Base-by-base conservation (phyloP, 2,888 invertebrate genomes). In the Cheilosia vulpina region DNA sequence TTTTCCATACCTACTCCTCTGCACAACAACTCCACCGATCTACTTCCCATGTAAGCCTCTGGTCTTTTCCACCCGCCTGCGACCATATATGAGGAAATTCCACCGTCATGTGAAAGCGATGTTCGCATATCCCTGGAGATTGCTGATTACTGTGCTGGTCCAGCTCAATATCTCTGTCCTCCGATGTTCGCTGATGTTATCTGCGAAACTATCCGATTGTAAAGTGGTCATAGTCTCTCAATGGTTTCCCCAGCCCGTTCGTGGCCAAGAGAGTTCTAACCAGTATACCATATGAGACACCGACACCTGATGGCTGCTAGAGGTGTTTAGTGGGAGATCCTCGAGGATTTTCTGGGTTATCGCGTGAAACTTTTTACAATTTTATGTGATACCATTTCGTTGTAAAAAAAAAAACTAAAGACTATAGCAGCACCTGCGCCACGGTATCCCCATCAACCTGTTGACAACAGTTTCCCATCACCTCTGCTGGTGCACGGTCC, bases 281-380 rank as follows among this genome's bases (percentile, higher is more conserved):
- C 58, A 21, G 24, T 45, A 38, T 38, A 13, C 38, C 60, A n/a
- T 24, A 19, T 31, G 45, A 19, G 65, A 52, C 17, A 17, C 71
- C 52, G 60, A 13, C 13, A 38, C 65, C 60, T 65, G 58, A 31
- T 47, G 57, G 52, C 50, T 62, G 31, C 57, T n/a, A 43, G 5
- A 57, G 52, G 63, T 65, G 43, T 83, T 73, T 69, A 73, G 65
- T 57, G 24, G 63, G 68, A 73, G 71, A 85, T 85, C 84, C 84
- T 76, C 68, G 69, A 71, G 84, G 27, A 69, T 76, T 84, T 80
- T 66, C 41, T 80, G 71, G 84, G 84, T 85, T 85, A 80, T 80
- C 76, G 66, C 84, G 71, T 69, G 58, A 76, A 71, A 80, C 60
- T 62, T 50, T 80, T 68, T 55, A 63, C 75, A 76, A 84, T 73